A percentile compares a stretch with the other conserved stretches of the same genome.
phyloP scores from a whole-genome alignment of 1,140 invertebrate species.

The Samia ricini region DNA sequence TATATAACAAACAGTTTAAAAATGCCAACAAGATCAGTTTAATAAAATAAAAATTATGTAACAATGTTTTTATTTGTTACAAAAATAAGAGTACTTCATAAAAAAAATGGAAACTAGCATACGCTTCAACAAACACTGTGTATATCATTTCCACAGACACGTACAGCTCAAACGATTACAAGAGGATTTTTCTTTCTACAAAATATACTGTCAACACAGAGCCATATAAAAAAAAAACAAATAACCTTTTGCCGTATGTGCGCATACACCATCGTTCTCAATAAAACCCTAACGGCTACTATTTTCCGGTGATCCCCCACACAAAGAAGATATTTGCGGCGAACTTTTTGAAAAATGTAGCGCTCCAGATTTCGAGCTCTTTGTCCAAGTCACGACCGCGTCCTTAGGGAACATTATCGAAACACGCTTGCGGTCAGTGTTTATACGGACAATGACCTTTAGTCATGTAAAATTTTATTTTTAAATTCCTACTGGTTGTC shows the following conservation, averaged over 20 bases:
- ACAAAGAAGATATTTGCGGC: conserved; percentile 32
- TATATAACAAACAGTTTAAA: no score
- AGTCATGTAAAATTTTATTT: background rate
- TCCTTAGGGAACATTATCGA: conserved; percentile 22
- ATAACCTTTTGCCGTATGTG: background rate
- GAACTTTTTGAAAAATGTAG: conserved; percentile 31
- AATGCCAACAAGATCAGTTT: no score
- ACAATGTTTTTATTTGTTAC: no score
- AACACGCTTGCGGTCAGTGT: conserved; percentile 25
- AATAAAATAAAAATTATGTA: no score
- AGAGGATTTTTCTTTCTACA: background rate
- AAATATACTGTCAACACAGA: background rate
- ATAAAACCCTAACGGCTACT: conserved; percentile 17
- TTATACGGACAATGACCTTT: conserved; percentile 4
- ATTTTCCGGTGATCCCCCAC: conserved; percentile 20
- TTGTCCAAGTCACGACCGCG: conserved; percentile 32
- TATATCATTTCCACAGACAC: no score
- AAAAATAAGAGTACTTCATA: no score
- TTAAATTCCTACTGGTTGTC: background rate
- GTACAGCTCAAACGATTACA: background rate
- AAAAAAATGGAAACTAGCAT: no score
- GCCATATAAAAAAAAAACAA: conserved; percentile 3
- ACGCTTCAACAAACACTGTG: no score
- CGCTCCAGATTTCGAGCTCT: conserved; percentile 29
- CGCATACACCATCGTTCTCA: conserved; percentile 14